Conservation (phyloP, 1,140 invertebrate genomes). For the Hydropsyche tenuis region DNA sequence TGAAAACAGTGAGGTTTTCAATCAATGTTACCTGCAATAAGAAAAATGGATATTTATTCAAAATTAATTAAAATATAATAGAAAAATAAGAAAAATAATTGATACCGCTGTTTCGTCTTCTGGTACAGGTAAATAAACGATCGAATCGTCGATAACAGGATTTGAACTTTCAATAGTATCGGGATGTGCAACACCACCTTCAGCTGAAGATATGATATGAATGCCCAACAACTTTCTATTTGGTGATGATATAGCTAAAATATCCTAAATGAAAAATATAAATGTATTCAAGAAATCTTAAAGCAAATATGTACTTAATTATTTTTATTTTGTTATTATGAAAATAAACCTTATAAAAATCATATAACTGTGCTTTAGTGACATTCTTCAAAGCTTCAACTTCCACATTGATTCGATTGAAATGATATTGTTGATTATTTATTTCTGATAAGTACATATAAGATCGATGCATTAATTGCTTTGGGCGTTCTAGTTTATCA, state of each 20-base stretch:
- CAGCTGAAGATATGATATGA: conserved; percentile 74
- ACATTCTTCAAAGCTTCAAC: conserved; percentile 81
- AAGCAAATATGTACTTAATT: too few species aligned
- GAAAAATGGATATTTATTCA: not conserved
- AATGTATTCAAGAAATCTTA: too few species aligned
- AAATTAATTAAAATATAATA: not conserved
- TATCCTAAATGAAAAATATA: conserved; percentile 52
- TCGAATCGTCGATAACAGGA: not conserved
- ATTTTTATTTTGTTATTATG: not conserved
- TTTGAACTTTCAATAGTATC: not conserved
- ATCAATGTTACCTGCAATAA: conserved; percentile 53
- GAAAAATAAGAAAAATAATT: not conserved
- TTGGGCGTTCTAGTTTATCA: conserved; percentile 87
- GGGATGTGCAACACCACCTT: conserved; percentile 64
- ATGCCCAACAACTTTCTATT: conserved; percentile 71
- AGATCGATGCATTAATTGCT: conserved; percentile 76
- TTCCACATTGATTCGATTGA: conserved; percentile 86
- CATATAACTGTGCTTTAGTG: conserved; percentile 79
- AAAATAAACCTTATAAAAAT: conserved; percentile 68
- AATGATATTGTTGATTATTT: conserved; percentile 85
- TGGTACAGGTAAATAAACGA: conserved; percentile 18
- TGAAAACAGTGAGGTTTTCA: conserved; percentile 57
- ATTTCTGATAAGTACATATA: conserved; percentile 87
- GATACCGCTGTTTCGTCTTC: conserved; percentile 17
- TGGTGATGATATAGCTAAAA: conserved; percentile 58